A percentile compares a stretch with the other conserved stretches of the same genome.
Evolutionary conservation across 2,797 vertebrate species (phyloP).

Genomic region (Phoxinus dragarum): DNA sequence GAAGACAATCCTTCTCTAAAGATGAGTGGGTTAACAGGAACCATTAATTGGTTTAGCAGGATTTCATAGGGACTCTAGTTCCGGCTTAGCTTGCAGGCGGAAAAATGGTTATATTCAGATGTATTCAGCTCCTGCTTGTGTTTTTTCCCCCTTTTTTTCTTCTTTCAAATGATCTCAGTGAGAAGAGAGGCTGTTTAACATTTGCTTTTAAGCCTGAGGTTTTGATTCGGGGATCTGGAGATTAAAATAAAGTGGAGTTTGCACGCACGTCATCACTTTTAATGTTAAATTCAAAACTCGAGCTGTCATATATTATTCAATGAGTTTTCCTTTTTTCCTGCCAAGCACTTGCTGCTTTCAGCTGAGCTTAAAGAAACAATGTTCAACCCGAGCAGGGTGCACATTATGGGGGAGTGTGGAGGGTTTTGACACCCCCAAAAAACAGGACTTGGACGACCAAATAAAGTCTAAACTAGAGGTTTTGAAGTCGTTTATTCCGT

Average conservation of each 20-base stretch:
- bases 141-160: conserved; percentile 38
- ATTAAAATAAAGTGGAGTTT: conserved; percentile 75
- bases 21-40: conserved; percentile 80
- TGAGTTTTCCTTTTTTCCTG: conserved; percentile 74
- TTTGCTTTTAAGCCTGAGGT: conserved; percentile 73
- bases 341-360: conserved; percentile 63
- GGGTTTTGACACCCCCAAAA: not conserved
- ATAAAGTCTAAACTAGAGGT: not conserved
- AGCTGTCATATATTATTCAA: conserved; percentile 83
- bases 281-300: conserved; percentile 78
- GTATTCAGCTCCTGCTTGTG: conserved; percentile 67
- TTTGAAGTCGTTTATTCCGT: not conserved
- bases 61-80: conserved; percentile 74
- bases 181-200: conserved; percentile 72
- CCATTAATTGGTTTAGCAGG: conserved; percentile 82
- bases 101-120: conserved; percentile 68
- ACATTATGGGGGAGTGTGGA: not conserved
- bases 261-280: conserved; percentile 81
- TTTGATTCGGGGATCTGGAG: conserved; percentile 75
- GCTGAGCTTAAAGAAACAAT: conserved; percentile 66
- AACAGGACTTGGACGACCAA: not conserved
- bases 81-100: conserved; percentile 70
- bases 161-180: conserved; percentile 63
- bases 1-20: conserved; percentile 75
- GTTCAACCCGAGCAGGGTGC: conserved; percentile 56